phyloP scores from a whole-genome alignment of 2,113 vertebrate genomes.

The Ardeotis arabs region DNA sequence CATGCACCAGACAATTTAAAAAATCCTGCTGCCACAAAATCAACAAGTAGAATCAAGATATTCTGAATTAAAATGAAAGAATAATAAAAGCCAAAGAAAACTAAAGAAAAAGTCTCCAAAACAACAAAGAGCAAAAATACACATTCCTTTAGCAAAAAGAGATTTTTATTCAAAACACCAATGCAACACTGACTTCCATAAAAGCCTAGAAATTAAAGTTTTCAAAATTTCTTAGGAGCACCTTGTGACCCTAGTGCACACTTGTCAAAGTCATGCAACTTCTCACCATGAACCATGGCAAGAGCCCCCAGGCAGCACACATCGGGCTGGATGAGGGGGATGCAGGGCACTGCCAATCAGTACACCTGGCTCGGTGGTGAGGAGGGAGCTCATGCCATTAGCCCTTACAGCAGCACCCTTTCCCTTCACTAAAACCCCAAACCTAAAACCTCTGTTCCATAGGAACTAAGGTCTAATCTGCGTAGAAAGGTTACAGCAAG shows the following conservation, averaged over 20 bases:
- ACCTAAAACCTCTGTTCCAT: neutral
- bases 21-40: neutral
- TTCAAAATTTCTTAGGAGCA: neutral
- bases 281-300: neutral
- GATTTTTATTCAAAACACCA: neutral
- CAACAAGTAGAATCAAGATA: neutral
- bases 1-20: neutral
- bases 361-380: neutral
- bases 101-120: neutral
- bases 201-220: neutral
- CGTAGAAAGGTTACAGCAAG: neutral
- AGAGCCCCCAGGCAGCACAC: neutral
- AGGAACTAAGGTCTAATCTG: neutral
- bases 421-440: neutral
- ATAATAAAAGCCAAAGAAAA: neutral
- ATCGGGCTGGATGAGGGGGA: neutral
- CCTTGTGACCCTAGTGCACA: neutral
- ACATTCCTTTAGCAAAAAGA: neutral
- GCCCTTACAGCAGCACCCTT: rapidly evolving
- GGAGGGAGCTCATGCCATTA: neutral
- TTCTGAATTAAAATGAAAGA: neutral
- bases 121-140: neutral
- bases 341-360: neutral
- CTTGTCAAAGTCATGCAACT: neutral
- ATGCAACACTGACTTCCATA: neutral